These are phyloP conservation scores for Morinoia aosen DNA, from an alignment of 2,888 invertebrate genomes.

Conservation along the genomic window DNA sequence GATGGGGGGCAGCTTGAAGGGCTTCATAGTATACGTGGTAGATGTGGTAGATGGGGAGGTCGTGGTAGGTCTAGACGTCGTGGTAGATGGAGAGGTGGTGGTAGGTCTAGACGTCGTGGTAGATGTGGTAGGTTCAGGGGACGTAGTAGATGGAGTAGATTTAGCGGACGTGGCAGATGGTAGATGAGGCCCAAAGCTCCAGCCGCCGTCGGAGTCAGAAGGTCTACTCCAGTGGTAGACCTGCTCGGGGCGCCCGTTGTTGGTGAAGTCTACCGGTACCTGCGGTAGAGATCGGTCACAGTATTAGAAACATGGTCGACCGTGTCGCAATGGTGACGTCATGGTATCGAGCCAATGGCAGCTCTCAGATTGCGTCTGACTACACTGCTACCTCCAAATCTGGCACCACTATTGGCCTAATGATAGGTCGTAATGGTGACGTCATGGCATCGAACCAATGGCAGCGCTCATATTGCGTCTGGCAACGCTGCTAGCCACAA, in stretches of 20 bases:
- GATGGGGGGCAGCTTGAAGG: constrained; percentile 35
- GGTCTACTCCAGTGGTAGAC: constrained; percentile 64
- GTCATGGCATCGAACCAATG: too few species aligned
- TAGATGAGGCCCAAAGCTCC: constrained; percentile 12
- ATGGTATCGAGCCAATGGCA: too few species aligned
- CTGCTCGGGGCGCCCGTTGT: constrained; percentile 63
- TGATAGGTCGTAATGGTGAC: too few species aligned
- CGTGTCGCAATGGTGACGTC: too few species aligned
- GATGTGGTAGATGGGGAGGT: constrained; percentile 54
- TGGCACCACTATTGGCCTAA: too few species aligned
- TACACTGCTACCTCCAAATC: too few species aligned
- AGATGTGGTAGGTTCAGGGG: neutral
- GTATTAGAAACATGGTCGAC: neutral
- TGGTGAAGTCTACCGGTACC: constrained; percentile 63
- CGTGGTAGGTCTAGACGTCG: constrained; percentile 23
- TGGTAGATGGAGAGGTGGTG: neutral
- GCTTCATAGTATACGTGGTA: constrained; percentile 55
- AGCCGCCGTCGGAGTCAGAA: constrained; percentile 1
- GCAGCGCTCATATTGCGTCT: too few species aligned
- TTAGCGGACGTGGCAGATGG: constrained; percentile 14
- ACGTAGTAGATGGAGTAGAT: neutral
- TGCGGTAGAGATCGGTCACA: neutral
- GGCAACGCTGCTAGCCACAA: too few species aligned
- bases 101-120: constrained; percentile 51
- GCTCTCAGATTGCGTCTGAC: too few species aligned